Evolutionary conservation across 2,797 vertebrate genomes (phyloP).

Genomic region (Poecilia picta): DNA sequence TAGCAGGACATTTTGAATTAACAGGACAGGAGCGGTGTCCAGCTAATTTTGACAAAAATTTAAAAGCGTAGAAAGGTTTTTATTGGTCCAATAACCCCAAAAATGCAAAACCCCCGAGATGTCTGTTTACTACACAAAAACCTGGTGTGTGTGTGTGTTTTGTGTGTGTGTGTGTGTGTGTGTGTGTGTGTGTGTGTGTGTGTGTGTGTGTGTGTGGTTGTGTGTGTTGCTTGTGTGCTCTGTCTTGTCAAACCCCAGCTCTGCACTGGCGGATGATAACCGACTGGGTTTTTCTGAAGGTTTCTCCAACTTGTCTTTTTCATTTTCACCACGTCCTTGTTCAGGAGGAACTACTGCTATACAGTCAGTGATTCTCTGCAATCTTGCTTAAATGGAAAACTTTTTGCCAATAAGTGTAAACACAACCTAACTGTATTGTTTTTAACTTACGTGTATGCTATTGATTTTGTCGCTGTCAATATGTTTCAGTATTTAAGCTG

Average conservation of each 20-base stretch:
- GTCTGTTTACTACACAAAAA: too few relatives aligned
- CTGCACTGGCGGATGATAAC: background rate
- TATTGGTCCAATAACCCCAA: too few relatives aligned
- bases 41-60: too few relatives aligned
- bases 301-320: background rate
- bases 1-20: too few relatives aligned
- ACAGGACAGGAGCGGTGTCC: too few relatives aligned
- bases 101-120: too few relatives aligned
- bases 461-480: background rate
- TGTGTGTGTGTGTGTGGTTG: too few relatives aligned
- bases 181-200: too few relatives aligned
- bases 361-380: background rate
- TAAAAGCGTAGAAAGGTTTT: too few relatives aligned
- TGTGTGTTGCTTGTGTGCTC: too few relatives aligned
- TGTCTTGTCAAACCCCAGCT: background rate
- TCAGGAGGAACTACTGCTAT: background rate
- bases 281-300: background rate
- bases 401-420: background rate
- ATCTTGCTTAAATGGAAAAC: background rate
- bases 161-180: too few relatives aligned
- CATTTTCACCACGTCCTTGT: background rate
- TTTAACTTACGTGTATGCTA: background rate
- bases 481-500: background rate
- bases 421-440: background rate
- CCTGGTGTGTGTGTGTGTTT: too few relatives aligned